Percentiles rank a stretch among this genome's conserved stretches.
phyloP scores from a whole-genome alignment of 2,113 vertebrate genomes.

The Actenoides hombroni region DNA sequence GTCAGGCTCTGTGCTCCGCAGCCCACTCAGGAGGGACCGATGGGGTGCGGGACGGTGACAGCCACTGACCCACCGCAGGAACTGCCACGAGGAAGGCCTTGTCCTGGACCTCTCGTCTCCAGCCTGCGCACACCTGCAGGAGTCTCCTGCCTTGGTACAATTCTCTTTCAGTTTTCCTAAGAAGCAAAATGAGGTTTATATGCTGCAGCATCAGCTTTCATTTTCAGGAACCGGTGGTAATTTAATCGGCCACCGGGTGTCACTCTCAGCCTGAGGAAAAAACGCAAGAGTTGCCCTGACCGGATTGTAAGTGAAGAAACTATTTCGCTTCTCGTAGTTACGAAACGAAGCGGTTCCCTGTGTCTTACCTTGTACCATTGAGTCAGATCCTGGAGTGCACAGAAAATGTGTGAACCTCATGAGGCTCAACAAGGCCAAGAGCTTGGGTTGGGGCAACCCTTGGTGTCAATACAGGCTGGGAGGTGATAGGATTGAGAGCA shows the following conservation, averaged over 20 bases:
- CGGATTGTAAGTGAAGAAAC: background rate
- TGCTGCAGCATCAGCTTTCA: rapidly evolving
- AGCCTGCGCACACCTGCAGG: background rate
- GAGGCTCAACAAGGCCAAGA: background rate
- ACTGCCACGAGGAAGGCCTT: background rate
- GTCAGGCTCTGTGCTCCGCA: rapidly evolving
- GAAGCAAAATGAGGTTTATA: rapidly evolving
- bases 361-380: background rate
- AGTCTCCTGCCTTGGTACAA: rapidly evolving
- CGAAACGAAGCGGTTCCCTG: background rate
- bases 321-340: background rate
- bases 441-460: background rate
- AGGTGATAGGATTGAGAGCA: background rate
- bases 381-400: background rate
- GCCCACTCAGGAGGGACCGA: rapidly evolving
- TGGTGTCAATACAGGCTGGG: background rate
- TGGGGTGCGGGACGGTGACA: rapidly evolving
- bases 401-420: background rate
- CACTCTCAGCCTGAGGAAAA: background rate
- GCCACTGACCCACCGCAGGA: background rate
- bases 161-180: background rate
- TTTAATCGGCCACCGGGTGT: background rate
- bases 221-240: background rate
- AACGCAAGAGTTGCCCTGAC: rapidly evolving
- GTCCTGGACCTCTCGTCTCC: background rate